Evolutionary conservation across 2,113 vertebrate species (phyloP), one percentile per base, ranked within the genome.

Genomic region (Furnarius figulus): DNA sequence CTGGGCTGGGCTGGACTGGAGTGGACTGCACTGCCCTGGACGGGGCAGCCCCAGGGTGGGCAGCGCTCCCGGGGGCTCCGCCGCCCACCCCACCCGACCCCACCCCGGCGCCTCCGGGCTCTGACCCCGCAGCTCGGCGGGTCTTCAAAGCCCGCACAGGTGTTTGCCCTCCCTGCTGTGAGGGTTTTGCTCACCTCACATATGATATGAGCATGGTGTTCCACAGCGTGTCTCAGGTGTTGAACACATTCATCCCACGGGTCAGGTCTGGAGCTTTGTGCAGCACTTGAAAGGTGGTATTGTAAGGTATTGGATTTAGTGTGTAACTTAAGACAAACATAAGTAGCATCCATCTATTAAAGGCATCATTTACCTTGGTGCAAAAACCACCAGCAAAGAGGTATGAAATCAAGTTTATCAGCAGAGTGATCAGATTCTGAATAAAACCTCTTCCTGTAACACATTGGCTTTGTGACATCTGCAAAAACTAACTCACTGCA

Each of bases 131-230:
- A 3, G 5, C 35, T 53, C 31, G 55, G 22, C 5, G 7, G 18
- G 1, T 1, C 25, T 55, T 8, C 3, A 33, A 40, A 17, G 8
- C 55, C 16, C 23, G 5, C 5, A 0, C 15, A 1, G 12, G 2
- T 9, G 8, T 2, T 42, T 8, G 4, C 15, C 3, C 40, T 18
- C 4, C 33, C 14, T 1, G 9, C 0, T 16, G 40, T 4, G 49
- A 8, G 25, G 6, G 4, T 14, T 49, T 21, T 30, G n/a, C 7
- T 2, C 30, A 2, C 9, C 70, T 16, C 14, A n/a, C n/a, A n/a
- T n/a, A n/a, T n/a, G n/a, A 35, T 62, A 30, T 6, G 40, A 76
- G 46, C 62, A 8, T 24, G 11, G 0, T 31, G 62, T 15, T 62
- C 47, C 55, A 31, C 55, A 47, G 2, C 5, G 4, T 59, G 8